phyloP scores from a whole-genome alignment of 2,797 vertebrate genomes.

The Sebastes oblongus region DNA sequence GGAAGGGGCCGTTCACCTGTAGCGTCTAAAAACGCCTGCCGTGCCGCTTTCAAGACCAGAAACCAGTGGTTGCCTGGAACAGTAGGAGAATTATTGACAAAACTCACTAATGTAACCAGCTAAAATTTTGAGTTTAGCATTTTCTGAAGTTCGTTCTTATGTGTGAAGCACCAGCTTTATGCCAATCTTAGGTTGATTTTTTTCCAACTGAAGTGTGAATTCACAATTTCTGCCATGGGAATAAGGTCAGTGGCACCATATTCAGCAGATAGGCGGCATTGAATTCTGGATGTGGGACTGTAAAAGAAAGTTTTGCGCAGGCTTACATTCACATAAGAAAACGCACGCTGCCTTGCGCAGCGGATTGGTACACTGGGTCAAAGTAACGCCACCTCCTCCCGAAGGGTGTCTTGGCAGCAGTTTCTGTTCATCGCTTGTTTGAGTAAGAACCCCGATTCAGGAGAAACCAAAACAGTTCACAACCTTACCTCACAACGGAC shows the following conservation, averaged over 20 bases:
- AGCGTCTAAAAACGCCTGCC: too few species aligned
- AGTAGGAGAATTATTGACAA: not conserved
- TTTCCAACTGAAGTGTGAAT: not conserved
- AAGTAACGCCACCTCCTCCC: conserved; percentile 14
- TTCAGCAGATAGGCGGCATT: not conserved
- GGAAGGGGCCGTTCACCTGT: too few species aligned
- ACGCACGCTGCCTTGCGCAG: not conserved
- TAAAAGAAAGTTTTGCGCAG: conserved; percentile 17
- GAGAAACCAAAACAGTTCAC: conserved; percentile 21
- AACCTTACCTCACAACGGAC: conserved; percentile 1
- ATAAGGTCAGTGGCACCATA: conserved; percentile 9
- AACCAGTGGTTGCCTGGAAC: not conserved
- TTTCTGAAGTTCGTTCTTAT: not conserved
- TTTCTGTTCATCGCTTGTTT: conserved; percentile 37
- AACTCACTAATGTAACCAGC: not conserved
- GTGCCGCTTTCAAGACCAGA: not conserved
- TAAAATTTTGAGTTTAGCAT: too few species aligned
- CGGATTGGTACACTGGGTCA: conserved; percentile 12
- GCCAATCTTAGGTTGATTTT: not conserved
- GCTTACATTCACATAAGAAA: conserved; percentile 23
- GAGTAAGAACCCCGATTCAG: conserved; percentile 34
- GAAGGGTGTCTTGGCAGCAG: not conserved
- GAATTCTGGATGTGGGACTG: not conserved
- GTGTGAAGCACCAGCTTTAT: not conserved
- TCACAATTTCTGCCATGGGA: not conserved